Evolutionary conservation across 1,140 invertebrate genomes (phyloP), one percentile per base, ranked within the genome.

Genomic region (Hydropsyche tenuis): DNA sequence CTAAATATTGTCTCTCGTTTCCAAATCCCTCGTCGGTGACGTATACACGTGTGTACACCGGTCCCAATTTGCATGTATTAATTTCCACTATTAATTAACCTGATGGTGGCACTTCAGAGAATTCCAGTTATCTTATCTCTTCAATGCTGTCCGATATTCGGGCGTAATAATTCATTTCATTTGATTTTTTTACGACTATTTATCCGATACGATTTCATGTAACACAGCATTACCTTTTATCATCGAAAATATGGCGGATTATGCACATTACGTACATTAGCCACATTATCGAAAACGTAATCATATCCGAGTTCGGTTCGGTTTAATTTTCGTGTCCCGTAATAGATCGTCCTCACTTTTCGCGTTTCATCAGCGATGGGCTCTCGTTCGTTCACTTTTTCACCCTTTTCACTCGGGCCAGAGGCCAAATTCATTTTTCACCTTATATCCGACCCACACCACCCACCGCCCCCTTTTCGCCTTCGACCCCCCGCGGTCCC

Each of bases 391-490:
- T 68, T 68, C 65, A 23, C 12, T 68, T 43, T 51, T 68, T 12
- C 43, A 18, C 65, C 65, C 14, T 68, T 68, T 68, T 51, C 43
- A 68, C 45, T 11, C 14, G 4, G 65, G 30, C 30, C 63, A 30
- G 27, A 48, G 46, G 65, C 22, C 65, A 43, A 68, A 68, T 68
- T 51, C 65, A 68, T 68, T 68, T 68, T 68, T 68, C 45, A 68
- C 22, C 65, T 27, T 60, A 25, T 20, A 37, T 45, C 20, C 30
- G 2, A 12, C 63, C 63, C n/a, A n/a, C n/a, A n/a, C n/a, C n/a
- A n/a, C n/a, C n/a, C n/a, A n/a, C n/a, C n/a, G n/a, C n/a, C n/a
- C n/a, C 43, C 7, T 45, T 45, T n/a, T n/a, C n/a, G n/a, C n/a
- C n/a, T n/a, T n/a, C n/a, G n/a, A n/a, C n/a, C 56, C 14, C 22